Base-by-base conservation (phyloP, 2,888 invertebrate species). In the Lamproptera curius region DNA sequence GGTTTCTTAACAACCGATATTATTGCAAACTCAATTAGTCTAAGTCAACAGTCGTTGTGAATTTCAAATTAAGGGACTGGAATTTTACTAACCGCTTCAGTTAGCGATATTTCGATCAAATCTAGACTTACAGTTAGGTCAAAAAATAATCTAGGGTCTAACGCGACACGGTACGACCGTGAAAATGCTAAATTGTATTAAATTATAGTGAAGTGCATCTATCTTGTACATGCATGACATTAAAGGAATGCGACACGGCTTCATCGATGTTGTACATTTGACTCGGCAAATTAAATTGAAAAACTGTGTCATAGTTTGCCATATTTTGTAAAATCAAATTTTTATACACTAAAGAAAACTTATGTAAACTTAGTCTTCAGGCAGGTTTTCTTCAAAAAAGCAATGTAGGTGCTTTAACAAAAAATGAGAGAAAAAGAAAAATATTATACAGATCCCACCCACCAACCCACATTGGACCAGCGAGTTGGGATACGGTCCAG, bases 71-170 rank as follows among this genome's bases (percentile, higher is more conserved):
- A 37, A 17, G 10, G 20, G 14, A 11, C n/a, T 41, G 11, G 10
- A 14, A 31, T 41, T 42, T 20, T 16, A 10, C 13, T 14, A 42
- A 34, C 20, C 16, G 23, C 35, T 46, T 40, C 14, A 46, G 52
- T 42, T 48, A 48, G 16, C 53, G 43, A n/a, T n/a, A n/a, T 49
- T 49, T 49, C 51, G 41, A 55, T 51, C 51, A 42, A 34, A 49
- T 52, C 51, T 52, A 16, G 31, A 34, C 37, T 45, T 52, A 56
- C 56, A 58, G 57, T 56, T 60, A 56, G 46, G 20, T 49, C 50
- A 50, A 46, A 53, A 55, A 53, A 53, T 20, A 5, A 15, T 26
- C 42, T 36, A 16, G 35, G 15, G 11, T 14, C 11, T 4, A 35
- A 15, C 3, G 5, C 39, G 8, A 15, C 13, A 9, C 35, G 8